Evolutionary conservation across 2,888 invertebrate species (phyloP).

Genomic region (Dione juno): DNA sequence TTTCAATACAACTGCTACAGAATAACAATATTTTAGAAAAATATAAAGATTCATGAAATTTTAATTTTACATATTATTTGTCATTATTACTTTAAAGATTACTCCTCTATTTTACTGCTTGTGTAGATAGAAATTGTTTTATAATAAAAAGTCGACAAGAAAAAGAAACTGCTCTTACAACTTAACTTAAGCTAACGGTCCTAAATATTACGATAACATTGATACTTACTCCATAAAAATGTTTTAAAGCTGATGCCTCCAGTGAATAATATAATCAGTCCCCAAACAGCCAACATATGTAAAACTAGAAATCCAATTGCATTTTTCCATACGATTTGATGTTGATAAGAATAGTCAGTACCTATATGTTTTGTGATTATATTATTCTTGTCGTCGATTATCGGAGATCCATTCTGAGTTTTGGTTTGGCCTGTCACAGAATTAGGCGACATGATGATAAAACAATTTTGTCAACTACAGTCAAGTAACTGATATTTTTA

Average conservation of each 20-base stretch:
- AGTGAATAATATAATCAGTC: conserved; percentile 58
- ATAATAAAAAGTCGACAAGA: no score
- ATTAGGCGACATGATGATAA: conserved; percentile 21
- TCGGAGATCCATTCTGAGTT: conserved; percentile 18
- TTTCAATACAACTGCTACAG: neutral
- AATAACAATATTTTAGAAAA: neutral
- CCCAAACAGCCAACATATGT: conserved; percentile 80
- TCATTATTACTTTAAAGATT: neutral
- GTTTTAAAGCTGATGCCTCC: conserved; percentile 55
- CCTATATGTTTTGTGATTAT: conserved; percentile 55
- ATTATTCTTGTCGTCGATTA: conserved; percentile 27
- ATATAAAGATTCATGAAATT: neutral
- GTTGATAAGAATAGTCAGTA: conserved; percentile 65
- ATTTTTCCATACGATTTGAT: conserved; percentile 86
- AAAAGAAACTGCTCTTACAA: no score
- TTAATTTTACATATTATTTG: neutral
- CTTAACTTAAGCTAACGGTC: neutral
- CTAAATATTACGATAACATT: neutral
- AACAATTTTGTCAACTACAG: neutral
- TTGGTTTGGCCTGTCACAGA: conserved; percentile 16
- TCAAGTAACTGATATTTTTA: conserved; percentile 13
- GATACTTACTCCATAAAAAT: conserved; percentile 60
- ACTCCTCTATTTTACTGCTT: no score
- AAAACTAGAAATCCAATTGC: conserved; percentile 83
- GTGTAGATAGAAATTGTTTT: no score